Evolutionary conservation across 1,140 invertebrate species (phyloP), one percentile per base, ranked within the genome.

Genomic region (Portunus trituberculatus): DNA sequence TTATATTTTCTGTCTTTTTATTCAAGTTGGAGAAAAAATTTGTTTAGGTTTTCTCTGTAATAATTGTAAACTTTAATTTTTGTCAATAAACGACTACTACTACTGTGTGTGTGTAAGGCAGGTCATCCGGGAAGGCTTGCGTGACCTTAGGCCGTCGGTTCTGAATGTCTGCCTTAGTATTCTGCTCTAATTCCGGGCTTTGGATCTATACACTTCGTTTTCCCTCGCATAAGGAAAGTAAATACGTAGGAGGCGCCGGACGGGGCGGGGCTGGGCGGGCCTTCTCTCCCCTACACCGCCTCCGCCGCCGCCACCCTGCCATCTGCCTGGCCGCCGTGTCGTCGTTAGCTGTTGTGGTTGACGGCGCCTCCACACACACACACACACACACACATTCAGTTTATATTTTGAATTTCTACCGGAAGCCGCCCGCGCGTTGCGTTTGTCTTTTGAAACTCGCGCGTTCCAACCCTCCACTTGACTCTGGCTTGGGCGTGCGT

Each of bases 371-470:
- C 91, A 92, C 45, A 92, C 91, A 83, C n/a, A 92, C 67, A 83
- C 45, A 92, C 25, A 92, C 31, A 92, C 25, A 92, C 31, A 93
- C 92, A 86, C 92, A 87, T 93, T 93, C 59, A 67, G 88, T 94
- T 94, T 94, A 94, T 94, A 94, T 94, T 94, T 94, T 94, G 88
- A 91, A 94, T 91, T 94, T 94, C 93, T 91, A 94, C 93, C 93
- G 93, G 93, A 94, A 94, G 88, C 89, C 48, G 59, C 25, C 28
- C 88, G 59, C 87, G 20, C 89, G 31, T 67, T 82, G 67, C 93
- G 88, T 94, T 94, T 94, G 93, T 94, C 89, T 94, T 94, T 94
- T 94, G 76, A 94, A 94, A 86, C 83, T 32, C 10, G 2, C 52
- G 8, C 32, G 89, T 91, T 29, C 76, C 59, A 29, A 84, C 82